Evolutionary conservation across 2,888 invertebrate genomes (phyloP), one percentile per base, ranked within the genome.

Genomic region (Hermaeophaga mercurialis): DNA sequence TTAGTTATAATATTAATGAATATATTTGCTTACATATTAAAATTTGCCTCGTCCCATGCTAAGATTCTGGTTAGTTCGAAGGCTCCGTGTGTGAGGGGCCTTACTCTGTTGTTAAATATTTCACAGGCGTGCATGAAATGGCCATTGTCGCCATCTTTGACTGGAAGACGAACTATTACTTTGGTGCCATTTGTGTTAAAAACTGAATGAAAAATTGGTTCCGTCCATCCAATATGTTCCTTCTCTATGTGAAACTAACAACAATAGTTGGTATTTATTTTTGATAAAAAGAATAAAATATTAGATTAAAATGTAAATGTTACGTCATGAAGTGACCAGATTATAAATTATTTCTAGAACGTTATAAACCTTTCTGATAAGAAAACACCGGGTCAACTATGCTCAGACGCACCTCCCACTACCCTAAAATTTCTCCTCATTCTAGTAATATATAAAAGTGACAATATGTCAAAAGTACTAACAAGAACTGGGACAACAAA

Each of bases 21-120:
- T 12, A 3, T 5, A 33, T 33, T 4, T 22, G 81, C 85, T 82
- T 69, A 88, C 85, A 91, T 82, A 45, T 85, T 77, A 62, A 86
- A 83, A 64, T 85, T 84, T 53, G 81, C 78, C 69, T 89, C 88
- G 70, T 91, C 90, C 90, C 90, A 91, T 0, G 87, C 88, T 5
- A 89, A 76, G 17, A 91, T 82, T 70, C 85, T 82, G 0, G 87
- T 89, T 47, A 91, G 82, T 73, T 90, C 90, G 63, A 86, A 90
- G 45, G 84, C 83, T 0, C 91, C 91, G 71, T 88, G 86, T 0
- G 91, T 91, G 31, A 91, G 76, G 3, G 81, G 80, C 3, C 77
- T 72, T 11, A 80, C 76, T 62, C 74, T 73, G 48, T 74, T 73
- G 24, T 77, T 74, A 55, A 71, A 70, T 26, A 78, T 68, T 61